Evolutionary conservation across 2,888 invertebrate genomes (phyloP), one percentile per base, ranked within the genome.

Genomic region (Cephus pygmeus): DNA sequence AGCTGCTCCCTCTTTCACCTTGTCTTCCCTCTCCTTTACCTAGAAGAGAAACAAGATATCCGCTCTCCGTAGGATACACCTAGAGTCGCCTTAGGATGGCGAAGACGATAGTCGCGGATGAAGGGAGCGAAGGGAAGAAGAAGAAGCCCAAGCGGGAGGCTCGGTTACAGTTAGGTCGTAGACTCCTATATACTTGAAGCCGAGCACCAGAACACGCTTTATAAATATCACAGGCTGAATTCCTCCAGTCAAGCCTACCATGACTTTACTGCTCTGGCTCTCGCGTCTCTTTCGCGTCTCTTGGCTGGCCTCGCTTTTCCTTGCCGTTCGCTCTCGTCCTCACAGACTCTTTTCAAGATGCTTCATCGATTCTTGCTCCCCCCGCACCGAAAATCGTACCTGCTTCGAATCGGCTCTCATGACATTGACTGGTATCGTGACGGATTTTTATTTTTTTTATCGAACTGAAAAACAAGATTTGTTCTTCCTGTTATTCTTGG

Each of bases 201-300:
- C 77, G 75, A 76, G 81, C 82, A 77, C 76, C 76, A 77, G 78
- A 31, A 34, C 77, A 78, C 80, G 79, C 80, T 83, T 83, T 83
- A 84, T 83, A 84, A 84, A 84, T 84, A 84, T 82, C 82, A 80
- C 77, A 75, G 75, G 79, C 81, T 79, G 81, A 83, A 85, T 86
- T 86, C 85, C 85, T 79, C 71, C 79, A 79, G 80, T 80, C 77
- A 84, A 84, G 83, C 80, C 84, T 85, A 85, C 80, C 84, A 82
- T 85, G 83, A 85, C 84, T 83, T 69, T 83, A 81, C 81, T 79
- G 76, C 75, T 77, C 56, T 79, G 68, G 73, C 79, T 36, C 76
- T 34, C 34, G 12, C 36, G 33, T 75, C 73, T 73, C 73, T 15
- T 40, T 36, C n/a, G 33, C 6, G 11, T 36, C 34, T 73, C 11